Conservation (phyloP, 64 coral and sea anemone genomes). For the Dendronephthya gigantea region DNA sequence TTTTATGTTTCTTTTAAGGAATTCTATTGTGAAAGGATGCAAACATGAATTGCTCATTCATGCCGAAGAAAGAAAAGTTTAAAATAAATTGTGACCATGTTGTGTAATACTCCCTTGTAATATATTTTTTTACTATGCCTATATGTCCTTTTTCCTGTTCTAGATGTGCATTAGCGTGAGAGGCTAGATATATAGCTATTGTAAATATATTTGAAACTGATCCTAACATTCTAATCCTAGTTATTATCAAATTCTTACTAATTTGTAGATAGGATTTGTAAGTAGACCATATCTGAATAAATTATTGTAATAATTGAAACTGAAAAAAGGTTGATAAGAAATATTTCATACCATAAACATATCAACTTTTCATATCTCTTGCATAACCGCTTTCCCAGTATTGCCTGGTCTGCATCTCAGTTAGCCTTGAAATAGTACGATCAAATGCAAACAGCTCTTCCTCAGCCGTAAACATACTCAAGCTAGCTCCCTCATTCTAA, state of each 20-base stretch:
- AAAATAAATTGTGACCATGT: no score
- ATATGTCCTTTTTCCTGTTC: no score
- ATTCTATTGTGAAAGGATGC: no score
- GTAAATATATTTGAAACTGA: no score
- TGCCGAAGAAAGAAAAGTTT: no score
- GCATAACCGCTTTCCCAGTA: constrained; percentile 58
- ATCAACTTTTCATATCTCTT: background rate
- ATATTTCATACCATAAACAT: background rate
- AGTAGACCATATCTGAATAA: background rate
- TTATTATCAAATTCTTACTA: background rate
- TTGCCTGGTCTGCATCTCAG: constrained; percentile 88
- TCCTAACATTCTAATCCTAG: background rate
- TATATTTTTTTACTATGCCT: no score
- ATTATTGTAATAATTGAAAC: background rate
- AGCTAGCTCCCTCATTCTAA: constrained; percentile 28
- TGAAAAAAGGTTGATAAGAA: background rate
- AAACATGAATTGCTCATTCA: no score
- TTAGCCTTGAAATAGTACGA: constrained; percentile 76
- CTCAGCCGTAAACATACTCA: constrained; percentile 93
- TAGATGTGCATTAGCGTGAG: no score
- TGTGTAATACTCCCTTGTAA: no score
- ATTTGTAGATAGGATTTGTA: constrained; percentile 3
- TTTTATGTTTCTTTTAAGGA: no score
- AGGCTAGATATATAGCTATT: no score
- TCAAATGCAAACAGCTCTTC: constrained; percentile 97